Conservation (phyloP, 2,113 vertebrate genomes). For the Nesoenas mayeri region DNA sequence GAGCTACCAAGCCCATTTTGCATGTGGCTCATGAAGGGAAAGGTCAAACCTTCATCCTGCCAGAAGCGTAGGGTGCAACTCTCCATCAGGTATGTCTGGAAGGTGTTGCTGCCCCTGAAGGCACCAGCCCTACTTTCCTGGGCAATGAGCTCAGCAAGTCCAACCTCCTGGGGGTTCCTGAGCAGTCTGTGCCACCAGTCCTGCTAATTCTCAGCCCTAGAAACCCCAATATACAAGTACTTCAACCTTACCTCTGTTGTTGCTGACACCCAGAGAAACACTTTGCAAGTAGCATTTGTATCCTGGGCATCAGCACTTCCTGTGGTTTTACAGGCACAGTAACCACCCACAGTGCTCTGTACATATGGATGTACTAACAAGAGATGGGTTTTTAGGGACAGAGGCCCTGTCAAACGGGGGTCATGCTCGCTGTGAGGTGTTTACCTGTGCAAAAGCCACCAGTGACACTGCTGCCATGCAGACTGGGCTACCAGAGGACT, state of each 20-base stretch:
- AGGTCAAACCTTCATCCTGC: neutral
- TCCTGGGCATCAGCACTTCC: neutral
- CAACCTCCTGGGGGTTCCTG: neutral
- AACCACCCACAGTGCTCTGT: neutral
- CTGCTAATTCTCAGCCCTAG: neutral
- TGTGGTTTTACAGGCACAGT: neutral
- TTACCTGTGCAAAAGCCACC: neutral
- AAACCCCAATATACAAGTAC: neutral
- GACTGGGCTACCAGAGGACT: neutral
- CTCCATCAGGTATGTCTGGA: neutral
- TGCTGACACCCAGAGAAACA: neutral
- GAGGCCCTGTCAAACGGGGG: neutral
- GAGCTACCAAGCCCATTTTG: neutral
- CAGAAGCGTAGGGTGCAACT: neutral
- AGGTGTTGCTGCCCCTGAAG: neutral
- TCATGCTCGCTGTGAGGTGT: accelerated
- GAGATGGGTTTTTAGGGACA: neutral
- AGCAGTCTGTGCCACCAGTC: neutral
- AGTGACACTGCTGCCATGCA: neutral
- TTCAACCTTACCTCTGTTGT: neutral
- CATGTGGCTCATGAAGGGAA: neutral
- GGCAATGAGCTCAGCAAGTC: neutral
- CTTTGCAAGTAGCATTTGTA: neutral
- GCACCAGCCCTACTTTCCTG: neutral
- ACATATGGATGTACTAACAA: neutral